Conservation (phyloP, 2,113 vertebrate genomes). For the Diphyllodes magnificus region DNA sequence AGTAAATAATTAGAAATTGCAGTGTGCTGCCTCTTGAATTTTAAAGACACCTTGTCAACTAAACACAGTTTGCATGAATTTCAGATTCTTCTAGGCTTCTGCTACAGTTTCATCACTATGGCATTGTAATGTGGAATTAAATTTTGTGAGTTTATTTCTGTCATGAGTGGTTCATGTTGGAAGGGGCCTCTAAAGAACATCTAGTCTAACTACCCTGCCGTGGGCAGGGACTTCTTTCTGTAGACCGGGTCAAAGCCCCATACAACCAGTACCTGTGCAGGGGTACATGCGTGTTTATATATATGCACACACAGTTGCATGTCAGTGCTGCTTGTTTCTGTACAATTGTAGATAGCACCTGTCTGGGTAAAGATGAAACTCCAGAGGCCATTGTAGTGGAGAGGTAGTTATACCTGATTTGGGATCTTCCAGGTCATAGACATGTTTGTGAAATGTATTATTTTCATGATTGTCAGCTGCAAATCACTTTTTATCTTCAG, state of each 20-base stretch:
- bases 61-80: not conserved
- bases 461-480: not conserved
- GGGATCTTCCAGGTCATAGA: not conserved
- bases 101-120: not conserved
- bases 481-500: not conserved
- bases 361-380: not conserved
- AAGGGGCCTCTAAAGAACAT: not conserved
- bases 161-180: not conserved
- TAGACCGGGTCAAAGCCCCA: not conserved
- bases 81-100: not conserved
- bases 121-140: not conserved
- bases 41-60: not conserved
- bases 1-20: not conserved
- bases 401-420: not conserved
- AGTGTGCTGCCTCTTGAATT: not conserved
- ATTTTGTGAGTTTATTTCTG: not conserved
- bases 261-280: not conserved
- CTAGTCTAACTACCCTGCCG: not conserved
- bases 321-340: not conserved
- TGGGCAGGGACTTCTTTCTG: not conserved
- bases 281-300: not conserved
- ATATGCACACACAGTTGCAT: too few species aligned
- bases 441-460: not conserved
- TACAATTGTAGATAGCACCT: not conserved
- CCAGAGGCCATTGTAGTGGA: not conserved